Base-by-base conservation (phyloP, 2,113 vertebrate species). In the Indicator indicator region DNA sequence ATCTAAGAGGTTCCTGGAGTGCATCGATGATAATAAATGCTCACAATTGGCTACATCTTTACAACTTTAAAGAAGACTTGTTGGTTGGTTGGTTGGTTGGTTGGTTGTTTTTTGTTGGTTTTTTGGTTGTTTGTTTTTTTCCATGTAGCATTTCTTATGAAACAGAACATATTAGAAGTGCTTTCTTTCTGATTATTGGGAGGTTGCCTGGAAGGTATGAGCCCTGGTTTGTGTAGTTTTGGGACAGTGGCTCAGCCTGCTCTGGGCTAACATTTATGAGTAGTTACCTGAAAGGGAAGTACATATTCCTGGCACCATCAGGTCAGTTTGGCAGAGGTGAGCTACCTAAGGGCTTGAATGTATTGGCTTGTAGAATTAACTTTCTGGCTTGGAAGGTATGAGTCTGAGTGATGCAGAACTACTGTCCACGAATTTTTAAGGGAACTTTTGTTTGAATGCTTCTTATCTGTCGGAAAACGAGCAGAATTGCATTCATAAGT, bases 401-500 rank as follows among this genome's bases (percentile, higher is more conserved):
- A 32, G 32, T 89, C 46, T 72, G 81, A 95, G 79, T 87, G 88
- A 48, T 93, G 40, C 91, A 77, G 72, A 79, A 69, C 83, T 59
- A 92, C 84, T 55, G 33, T 46, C 46, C 56, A 58, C 89, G 94
- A 54, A 78, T 60, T 95, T 77, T 78, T 71, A 88, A 97, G 92
- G 59, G 48, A 72, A 52, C 64, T 88, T 42, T 48, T 86, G 88
- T 89, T 87, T 85, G 62, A 82, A 19, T 88, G 36, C n/a, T 86
- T 56, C 58, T 94, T 93, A 81, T 76, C 89, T 85, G 55, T 71
- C 88, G 81, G 85, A 80, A 94, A 95, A 86, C 1, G 6, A 86
- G 62, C 65, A 81, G 74, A 77, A 65, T 86, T 93, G 80, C 91
- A 94, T 95, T 95, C 72, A 18, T 93, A 81, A 95, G 40, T 88